Percentiles rank a stretch among this genome's conserved stretches.
These are phyloP conservation scores for Ciona savignyi DNA, from an alignment of 23 tunicate genomes.

Conservation along the genomic window DNA sequence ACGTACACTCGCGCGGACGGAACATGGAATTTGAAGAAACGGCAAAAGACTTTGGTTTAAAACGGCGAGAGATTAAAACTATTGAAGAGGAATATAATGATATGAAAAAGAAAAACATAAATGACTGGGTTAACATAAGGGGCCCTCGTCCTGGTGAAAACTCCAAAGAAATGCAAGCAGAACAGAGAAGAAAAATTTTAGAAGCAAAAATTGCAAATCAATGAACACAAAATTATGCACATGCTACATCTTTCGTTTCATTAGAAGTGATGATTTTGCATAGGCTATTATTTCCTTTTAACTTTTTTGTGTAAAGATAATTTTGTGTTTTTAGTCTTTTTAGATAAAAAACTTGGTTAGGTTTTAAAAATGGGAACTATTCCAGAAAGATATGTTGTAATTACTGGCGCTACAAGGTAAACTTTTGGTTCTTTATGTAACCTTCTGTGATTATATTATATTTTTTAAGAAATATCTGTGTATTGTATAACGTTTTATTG, in stretches of 20 bases:
- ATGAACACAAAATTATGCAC: too few relatives aligned
- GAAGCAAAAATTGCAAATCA: not conserved
- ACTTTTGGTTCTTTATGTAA: too few relatives aligned
- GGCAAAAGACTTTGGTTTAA: constrained; percentile 11
- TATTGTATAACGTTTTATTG: too few relatives aligned
- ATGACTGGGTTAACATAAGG: constrained; percentile 61
- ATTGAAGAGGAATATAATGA: constrained; percentile 37
- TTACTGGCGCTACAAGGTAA: constrained; percentile 74
- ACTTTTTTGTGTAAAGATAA: too few relatives aligned
- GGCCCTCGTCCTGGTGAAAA: constrained; percentile 75
- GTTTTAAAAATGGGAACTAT: too few relatives aligned
- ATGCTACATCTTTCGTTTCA: too few relatives aligned
- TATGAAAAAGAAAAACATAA: constrained; percentile 28
- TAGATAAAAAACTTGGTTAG: too few relatives aligned
- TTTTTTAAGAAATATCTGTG: too few relatives aligned
- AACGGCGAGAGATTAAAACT: constrained; percentile 17
- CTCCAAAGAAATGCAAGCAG: constrained; percentile 43
- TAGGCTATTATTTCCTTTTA: too few relatives aligned
- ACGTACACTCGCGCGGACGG: constrained; percentile 42
- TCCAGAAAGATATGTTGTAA: constrained; percentile 13
- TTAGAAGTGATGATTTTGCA: too few relatives aligned
- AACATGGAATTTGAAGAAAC: constrained; percentile 38
- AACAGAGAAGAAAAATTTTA: constrained; percentile 14
- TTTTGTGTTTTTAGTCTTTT: too few relatives aligned
- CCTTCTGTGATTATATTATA: too few relatives aligned